phyloP scores from a whole-genome alignment of 2,888 invertebrate genomes.

The Hypolimnas misippus region DNA sequence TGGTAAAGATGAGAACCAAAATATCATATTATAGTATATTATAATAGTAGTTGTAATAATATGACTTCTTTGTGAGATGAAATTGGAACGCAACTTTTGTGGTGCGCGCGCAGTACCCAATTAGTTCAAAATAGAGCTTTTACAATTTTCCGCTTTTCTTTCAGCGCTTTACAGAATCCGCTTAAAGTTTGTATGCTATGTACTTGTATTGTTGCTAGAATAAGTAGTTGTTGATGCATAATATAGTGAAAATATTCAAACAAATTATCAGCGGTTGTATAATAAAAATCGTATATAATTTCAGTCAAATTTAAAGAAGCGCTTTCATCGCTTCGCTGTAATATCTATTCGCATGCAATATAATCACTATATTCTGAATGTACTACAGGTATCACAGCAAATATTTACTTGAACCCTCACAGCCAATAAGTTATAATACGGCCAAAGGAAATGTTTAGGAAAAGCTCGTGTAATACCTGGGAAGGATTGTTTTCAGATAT shows the following conservation, averaged over 20 bases:
- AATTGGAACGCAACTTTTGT: not conserved
- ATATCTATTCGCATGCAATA: not conserved
- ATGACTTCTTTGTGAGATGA: not conserved
- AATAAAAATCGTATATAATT: not conserved
- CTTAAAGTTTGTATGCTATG: not conserved
- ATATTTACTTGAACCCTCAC: conserved; percentile 54
- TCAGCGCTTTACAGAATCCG: not conserved
- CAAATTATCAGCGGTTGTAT: not conserved
- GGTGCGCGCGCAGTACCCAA: conserved; percentile 20
- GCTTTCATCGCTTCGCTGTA: conserved; percentile 25
- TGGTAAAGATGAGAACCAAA: no score
- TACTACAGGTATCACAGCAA: conserved; percentile 53
- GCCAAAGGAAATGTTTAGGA: conserved; percentile 45
- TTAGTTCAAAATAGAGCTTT: conserved; percentile 7
- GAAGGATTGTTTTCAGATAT: conserved; percentile 36
- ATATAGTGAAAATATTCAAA: not conserved
- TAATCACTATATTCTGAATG: conserved; percentile 16
- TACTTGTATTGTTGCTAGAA: not conserved
- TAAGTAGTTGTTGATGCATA: not conserved
- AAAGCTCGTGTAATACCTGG: not conserved
- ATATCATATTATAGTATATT: not conserved
- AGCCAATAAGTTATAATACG: conserved; percentile 52
- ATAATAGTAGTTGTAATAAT: not conserved
- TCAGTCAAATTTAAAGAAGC: not conserved
- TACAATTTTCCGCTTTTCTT: not conserved